Conservation (phyloP, 35 echinoderm and acorn worm genomes). For the Eucidaris tribuloides region DNA sequence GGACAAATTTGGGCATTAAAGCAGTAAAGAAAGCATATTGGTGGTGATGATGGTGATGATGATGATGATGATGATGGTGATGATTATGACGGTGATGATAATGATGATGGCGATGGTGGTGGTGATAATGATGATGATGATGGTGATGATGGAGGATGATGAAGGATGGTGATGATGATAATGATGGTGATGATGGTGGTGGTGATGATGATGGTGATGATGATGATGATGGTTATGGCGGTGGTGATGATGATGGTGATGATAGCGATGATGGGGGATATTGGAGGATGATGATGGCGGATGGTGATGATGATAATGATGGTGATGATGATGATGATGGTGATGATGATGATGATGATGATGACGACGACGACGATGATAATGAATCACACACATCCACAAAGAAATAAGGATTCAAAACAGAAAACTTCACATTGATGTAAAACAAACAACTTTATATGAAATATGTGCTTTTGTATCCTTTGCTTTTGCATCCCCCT, state of each 20-base stretch:
- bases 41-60: neutral
- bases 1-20: too few relatives aligned
- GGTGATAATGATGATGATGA: neutral
- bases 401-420: too few relatives aligned
- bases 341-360: neutral
- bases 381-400: too few relatives aligned
- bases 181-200: neutral
- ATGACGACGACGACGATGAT: neutral
- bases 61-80: neutral
- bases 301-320: neutral
- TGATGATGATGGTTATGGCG: neutral
- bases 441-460: too few relatives aligned
- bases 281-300: too few relatives aligned
- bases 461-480: too few relatives aligned
- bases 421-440: too few relatives aligned
- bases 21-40: neutral
- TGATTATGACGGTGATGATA: neutral
- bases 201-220: neutral
- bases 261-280: too few relatives aligned
- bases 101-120: neutral
- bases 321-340: neutral
- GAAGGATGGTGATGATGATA: too few relatives aligned
- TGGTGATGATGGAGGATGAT: too few relatives aligned
- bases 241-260: neutral
- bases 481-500: too few relatives aligned